A percentile compares a stretch with the other conserved stretches of the same genome.
Conservation (phyloP, 2,113 vertebrate genomes). For the Ceratotherium simum region DNA sequence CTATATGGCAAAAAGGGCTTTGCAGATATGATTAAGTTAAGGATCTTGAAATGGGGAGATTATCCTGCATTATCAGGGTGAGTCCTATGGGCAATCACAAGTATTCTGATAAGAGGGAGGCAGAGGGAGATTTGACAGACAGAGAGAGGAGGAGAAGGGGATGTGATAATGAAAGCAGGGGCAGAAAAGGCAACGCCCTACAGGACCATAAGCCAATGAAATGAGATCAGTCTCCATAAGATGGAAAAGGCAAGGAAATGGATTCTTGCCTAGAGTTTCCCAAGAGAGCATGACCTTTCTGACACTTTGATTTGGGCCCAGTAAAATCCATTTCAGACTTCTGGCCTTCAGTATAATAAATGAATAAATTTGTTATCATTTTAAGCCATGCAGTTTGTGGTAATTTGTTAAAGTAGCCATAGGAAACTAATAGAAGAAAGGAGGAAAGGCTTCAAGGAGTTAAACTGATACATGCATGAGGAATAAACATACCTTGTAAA, state of each 20-base stretch:
- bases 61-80: background rate
- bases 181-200: background rate
- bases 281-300: rapidly evolving
- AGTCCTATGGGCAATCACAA: background rate
- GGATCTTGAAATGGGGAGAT: background rate
- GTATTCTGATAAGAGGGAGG: background rate
- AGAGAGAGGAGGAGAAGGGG: background rate
- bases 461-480: background rate
- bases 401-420: background rate
- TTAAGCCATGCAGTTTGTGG: background rate
- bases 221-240: background rate
- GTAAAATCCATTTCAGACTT: background rate
- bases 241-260: background rate
- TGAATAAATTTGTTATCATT: background rate
- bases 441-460: background rate
- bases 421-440: background rate
- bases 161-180: background rate
- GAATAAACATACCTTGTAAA: background rate
- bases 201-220: background rate
- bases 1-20: background rate
- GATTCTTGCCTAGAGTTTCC: background rate
- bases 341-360: background rate
- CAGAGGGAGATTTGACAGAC: background rate
- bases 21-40: background rate
- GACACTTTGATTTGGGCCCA: background rate